Conservation (phyloP, 92 coral and sea anemone genomes). For the Epizoanthus ramosus region DNA sequence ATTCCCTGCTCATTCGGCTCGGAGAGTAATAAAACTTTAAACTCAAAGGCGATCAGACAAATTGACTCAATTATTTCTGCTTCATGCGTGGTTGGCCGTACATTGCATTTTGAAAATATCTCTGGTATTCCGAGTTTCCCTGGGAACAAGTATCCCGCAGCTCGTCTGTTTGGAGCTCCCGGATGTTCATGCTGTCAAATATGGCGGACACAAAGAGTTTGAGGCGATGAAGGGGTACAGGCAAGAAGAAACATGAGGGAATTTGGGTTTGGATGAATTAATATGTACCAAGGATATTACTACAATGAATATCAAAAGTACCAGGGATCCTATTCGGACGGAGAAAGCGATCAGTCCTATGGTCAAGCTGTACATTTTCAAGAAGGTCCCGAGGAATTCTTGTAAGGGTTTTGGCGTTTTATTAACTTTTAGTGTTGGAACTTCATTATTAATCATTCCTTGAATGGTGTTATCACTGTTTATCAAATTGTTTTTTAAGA, state of each 20-base stretch:
- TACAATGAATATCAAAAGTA: constrained; percentile 70
- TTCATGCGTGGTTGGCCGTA: too few relatives aligned
- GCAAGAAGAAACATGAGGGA: constrained; percentile 65
- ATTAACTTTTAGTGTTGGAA: not conserved
- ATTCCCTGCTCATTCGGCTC: not conserved
- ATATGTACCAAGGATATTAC: constrained; percentile 83
- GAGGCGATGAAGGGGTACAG: constrained; percentile 11
- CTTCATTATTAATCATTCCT: not conserved
- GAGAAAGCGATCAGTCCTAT: constrained; percentile 64
- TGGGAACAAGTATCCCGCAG: constrained; percentile 43
- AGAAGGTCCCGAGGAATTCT: constrained; percentile 51
- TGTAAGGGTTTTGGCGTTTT: constrained; percentile 30
- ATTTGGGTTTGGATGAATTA: constrained; percentile 64
- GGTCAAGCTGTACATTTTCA: constrained; percentile 66
- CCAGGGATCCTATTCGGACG: constrained; percentile 69
- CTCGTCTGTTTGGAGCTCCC: constrained; percentile 46
- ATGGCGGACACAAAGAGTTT: constrained; percentile 60
- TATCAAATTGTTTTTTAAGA: not conserved
- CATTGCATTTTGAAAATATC: not conserved
- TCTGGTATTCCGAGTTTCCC: constrained; percentile 39
- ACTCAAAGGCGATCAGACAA: not conserved
- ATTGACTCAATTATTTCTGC: not conserved
- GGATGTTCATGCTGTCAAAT: constrained; percentile 62
- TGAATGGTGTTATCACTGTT: not conserved
- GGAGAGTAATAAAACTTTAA: not conserved